Base-by-base conservation (phyloP, 1,140 invertebrate genomes). In the Saccostrea cuccullata region DNA sequence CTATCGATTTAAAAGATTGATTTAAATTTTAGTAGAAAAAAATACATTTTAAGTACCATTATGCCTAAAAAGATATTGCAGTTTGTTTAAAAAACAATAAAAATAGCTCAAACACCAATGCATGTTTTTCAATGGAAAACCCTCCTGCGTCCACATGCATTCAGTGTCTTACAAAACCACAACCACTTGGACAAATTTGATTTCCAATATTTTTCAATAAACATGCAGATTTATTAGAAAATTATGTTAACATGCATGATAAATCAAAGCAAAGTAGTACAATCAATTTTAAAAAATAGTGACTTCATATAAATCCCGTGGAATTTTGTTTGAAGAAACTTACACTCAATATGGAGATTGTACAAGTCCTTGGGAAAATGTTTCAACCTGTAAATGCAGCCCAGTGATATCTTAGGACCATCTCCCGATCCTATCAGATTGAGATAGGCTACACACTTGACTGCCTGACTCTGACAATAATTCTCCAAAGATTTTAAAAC, bases 401-500 rank as follows among this genome's bases (percentile, higher is more conserved):
- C 70, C 30, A 77, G 26, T 36, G 70, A 77, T 77, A 77, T 77
- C 70, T 30, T 30, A 77, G 15, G 70, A 26, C 26, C 30, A 77
- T 77, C 70, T 77, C 26, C 9, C 15, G 70, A 0, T 77, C 12
- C 23, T 77, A 77, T 77, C 70, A 77, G 30, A 77, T 47, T 47
- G 5, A 47, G 26, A 23, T 77, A 77, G 15, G 11, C 70, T 77
- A 77, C 70, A 77, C 70, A 77, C 23, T 77, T 77, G 70, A 77
- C 70, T 77, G 70, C 13, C 23, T 77, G 70, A 77, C 70, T 77
- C 26, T 77, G 26, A 77, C 23, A 77, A 77, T 36, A 30, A 77
- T 77, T 77, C 70, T 26, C 70, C 26, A 30, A 26, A 77, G 30
- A 77, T 77, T 77, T 77, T 30, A 77, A 77, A 36, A 77, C 70